Base-by-base conservation (phyloP, 2,113 vertebrate genomes). In the Heterocephalus glaber region DNA sequence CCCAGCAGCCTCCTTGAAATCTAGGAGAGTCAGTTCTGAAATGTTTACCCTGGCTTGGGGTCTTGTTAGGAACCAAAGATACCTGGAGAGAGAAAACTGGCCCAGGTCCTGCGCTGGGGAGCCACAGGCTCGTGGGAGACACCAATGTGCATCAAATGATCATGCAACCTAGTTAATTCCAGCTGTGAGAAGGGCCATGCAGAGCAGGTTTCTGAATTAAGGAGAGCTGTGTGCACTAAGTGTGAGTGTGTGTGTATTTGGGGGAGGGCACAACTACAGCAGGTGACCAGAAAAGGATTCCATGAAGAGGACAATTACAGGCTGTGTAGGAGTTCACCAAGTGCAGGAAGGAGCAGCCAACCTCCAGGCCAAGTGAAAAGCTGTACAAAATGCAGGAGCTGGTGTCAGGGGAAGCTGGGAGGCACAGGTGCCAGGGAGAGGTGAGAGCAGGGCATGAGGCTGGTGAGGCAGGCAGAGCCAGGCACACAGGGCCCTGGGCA, bases 111-210 rank as follows among this genome's bases (percentile, higher is more conserved):
- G 49, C 41, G n/a, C 47, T 3, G 80, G 56, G 19, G 47, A 28
- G 10, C 13, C 38, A 24, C 6, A 56, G 26, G 56, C 41, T 28
- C 2, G 7, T 5, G 26, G 63, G 44, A 65, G 16, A 54, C 35
- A 76, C 30, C 1, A 41, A 13, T 17, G 5, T 30, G 38, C 47
- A 7, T 7, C 0, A 0, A 10, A 20, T 49, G 30, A 49, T 5
- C 19, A 3, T 22, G 3, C 7, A 24, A 24, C 1, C 2, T 44
- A 17, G 0, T 22, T 52, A 41, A 52, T 68, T 16, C 28, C 72
- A 30, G 54, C 80, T 38, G 0, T 20, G 44, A 72, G 84, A 65
- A 3, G 35, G 0, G 4, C 9, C 0, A 0, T 9, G 47, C 44
- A 4, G 19, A 44, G 8, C 22, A 6, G 8, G 1, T 22, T 9